Evolutionary conservation across 2,888 invertebrate species (phyloP), one percentile per base, ranked within the genome.

Genomic region (Drosophila quasianomalipes): DNA sequence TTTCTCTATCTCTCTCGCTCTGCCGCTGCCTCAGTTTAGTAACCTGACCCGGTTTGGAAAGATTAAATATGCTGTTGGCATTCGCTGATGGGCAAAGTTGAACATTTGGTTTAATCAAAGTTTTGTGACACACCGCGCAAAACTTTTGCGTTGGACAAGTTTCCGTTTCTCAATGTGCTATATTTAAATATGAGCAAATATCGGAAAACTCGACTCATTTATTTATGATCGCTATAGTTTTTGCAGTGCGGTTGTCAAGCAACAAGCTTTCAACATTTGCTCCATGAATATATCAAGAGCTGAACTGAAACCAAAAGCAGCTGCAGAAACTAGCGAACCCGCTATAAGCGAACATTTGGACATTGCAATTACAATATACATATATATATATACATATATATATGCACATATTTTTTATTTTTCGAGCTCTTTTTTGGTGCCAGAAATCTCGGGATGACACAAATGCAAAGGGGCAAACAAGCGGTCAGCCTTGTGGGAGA

Each of bases 51-150:
- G 39, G 31, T 70, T 53, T 26, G 16, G 61, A 66, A 65, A 61
- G 73, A 66, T 66, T 66, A 65, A 65, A 74, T 70, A 63, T 79
- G 77, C 63, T 57, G 76, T 51, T 81, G 76, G 68, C 76, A 68
- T 70, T 79, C 52, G 55, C 57, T 64, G 70, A 75, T 71, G 76
- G 55, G 64, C 39, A 79, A 78, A 79, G 81, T 76, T 78, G 44
- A 54, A 35, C 49, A 77, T 71, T 67, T 52, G 51, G 61, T 63
- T 79, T 74, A 66, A 69, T 74, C 60, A 80, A 75, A 87, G 63
- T 72, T 87, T 51, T 63, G 63, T 66, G 60, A 65, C 60, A 58
- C 70, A 63, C 55, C 59, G 39, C 65, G 68, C 62, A 53, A 66
- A 70, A 82, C 66, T 72, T 88, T 79, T 41, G 44, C 54, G 55